Base-by-base conservation (phyloP, 2,888 invertebrate species). In the Eucera pruinosa region DNA sequence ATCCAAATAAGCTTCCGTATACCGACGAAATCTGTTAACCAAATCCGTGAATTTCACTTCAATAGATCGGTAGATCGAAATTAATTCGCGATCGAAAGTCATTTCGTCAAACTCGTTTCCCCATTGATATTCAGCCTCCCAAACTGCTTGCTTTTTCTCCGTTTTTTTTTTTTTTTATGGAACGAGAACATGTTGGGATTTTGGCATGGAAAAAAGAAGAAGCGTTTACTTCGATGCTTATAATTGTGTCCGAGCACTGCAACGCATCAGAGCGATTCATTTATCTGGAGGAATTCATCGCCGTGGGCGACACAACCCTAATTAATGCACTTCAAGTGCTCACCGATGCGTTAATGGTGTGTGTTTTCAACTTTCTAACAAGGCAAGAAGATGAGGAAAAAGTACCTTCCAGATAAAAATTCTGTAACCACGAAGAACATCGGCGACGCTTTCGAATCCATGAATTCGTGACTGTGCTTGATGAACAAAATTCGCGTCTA, bases 341-440 rank as follows among this genome's bases (percentile, higher is more conserved):
- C 52, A 41, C 20, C 57, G 60, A 61, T 52, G 72, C 64, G 57
- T 72, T 58, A 73, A 69, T 50, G 39, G 43, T 57, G 43, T 23
- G 25, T 78, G 9, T 30, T 80, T 71, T 55, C 61, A 74, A 57
- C 77, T 82, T 82, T 82, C 78, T 66, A 78, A 18, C 65, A 18
- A 25, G 47, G 7, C 15, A 43, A 48, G 9, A 11, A 7, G 18
- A 9, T 1, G 11, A 39, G 13, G 7, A 39, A 20, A 18, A 54
- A 43, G 3, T 3, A 18, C 18, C 7, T 43, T 27, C 33, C 0
- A 7, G 50, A 36, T 64, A 65, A 74, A 81, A 78, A 78, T 60
- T 67, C 25, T 43, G 47, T 45, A 50, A 30, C 33, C 41, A 20
- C 27, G 7, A 33, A 41, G 62, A 18, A 43, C 6, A 15, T 4